Percentiles rank a stretch among this genome's conserved stretches.
phyloP scores from a whole-genome alignment of 2,888 invertebrate species.

The Galerucella pusilla region DNA sequence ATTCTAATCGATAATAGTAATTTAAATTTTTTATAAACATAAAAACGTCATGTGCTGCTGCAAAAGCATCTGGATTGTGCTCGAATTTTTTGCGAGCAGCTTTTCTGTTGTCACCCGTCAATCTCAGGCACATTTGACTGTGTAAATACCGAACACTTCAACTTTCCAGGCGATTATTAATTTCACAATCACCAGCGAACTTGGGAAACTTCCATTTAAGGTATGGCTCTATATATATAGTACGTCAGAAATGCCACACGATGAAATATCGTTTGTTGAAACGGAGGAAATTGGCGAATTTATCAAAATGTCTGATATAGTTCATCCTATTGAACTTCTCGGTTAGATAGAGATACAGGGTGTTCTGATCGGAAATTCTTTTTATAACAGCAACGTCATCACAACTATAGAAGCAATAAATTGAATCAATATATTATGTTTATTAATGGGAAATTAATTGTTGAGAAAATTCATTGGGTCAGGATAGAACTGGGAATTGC shows the following conservation, averaged over 20 bases:
- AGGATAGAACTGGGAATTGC: too few species aligned
- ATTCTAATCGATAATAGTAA: too few species aligned
- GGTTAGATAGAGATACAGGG: conserved; percentile 3
- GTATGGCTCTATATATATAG: conserved; percentile 23
- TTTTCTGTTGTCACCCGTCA: not conserved
- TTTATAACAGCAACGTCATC: too few species aligned
- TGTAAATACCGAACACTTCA: conserved; percentile 2
- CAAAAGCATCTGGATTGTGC: too few species aligned
- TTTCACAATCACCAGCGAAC: conserved; percentile 32
- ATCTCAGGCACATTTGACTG: conserved; percentile 1
- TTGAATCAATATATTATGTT: too few species aligned
- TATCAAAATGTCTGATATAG: conserved; percentile 47
- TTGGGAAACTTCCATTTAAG: conserved; percentile 38
- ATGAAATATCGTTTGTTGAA: conserved; percentile 42
- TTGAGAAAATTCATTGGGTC: too few species aligned
- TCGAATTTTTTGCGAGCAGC: too few species aligned
- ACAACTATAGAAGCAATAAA: too few species aligned
- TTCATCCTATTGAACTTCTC: conserved; percentile 37
- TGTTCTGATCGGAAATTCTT: not conserved
- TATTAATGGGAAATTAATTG: too few species aligned
- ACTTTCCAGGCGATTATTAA: conserved; percentile 25
- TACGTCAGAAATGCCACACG: conserved; percentile 36
- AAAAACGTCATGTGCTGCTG: too few species aligned
- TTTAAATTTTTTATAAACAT: too few species aligned
- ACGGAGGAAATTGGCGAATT: conserved; percentile 47